phyloP scores from a whole-genome alignment of 2,888 invertebrate species.

The Eristalinus aeneus region DNA sequence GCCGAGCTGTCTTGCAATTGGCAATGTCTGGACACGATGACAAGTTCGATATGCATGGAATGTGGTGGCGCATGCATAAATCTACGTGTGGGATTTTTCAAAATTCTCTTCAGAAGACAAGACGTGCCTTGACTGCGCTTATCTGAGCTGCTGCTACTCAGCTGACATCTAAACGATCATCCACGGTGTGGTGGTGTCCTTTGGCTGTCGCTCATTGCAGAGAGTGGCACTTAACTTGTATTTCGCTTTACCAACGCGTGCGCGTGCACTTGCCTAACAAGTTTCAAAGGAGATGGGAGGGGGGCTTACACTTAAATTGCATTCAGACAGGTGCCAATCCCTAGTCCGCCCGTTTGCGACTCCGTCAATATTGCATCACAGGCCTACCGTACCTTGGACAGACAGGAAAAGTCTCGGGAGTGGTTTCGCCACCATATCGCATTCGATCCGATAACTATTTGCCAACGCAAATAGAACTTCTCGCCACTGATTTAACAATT shows the following conservation, averaged over 20 bases:
- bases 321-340: no score
- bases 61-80: slow-evolving; percentile 42
- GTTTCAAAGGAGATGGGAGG: no score
- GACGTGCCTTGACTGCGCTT: no score
- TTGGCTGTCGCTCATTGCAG: no score
- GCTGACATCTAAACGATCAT: no score
- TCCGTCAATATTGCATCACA: neutral
- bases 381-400: neutral
- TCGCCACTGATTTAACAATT: slow-evolving; percentile 5
- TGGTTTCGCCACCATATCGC: neutral
- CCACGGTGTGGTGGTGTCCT: no score
- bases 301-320: no score
- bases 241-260: no score
- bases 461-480: slow-evolving; percentile 37
- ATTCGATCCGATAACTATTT: slow-evolving; percentile 9
- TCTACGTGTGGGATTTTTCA: slow-evolving; percentile 12
- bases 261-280: no score
- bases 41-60: slow-evolving; percentile 60
- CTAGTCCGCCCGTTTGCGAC: neutral
- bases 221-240: no score
- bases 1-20: slow-evolving; percentile 27
- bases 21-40: slow-evolving; percentile 54
- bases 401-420: neutral
- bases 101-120: no score
- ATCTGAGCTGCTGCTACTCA: no score